Percentiles rank a stretch among this genome's conserved stretches.
phyloP scores from a whole-genome alignment of 30 jellyfish, hydroid and myxozoan species.

The Hydractinia symbiolongicarpus region DNA sequence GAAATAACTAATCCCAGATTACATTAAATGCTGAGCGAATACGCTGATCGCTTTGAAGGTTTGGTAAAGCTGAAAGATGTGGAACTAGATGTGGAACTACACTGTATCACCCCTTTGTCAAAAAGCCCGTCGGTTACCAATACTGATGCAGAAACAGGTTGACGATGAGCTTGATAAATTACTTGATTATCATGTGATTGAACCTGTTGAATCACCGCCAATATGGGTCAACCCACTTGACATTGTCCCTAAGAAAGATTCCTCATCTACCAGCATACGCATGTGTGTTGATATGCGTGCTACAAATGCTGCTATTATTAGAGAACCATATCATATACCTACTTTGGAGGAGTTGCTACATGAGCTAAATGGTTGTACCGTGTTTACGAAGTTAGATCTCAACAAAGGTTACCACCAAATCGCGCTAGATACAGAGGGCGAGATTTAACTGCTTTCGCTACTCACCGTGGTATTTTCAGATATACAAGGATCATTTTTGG shows the following conservation, averaged over 20 bases:
- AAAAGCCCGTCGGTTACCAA: conserved; percentile 45
- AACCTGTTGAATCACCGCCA: conserved; percentile 32
- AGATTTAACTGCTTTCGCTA: conserved; percentile 40
- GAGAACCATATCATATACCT: conserved; percentile 42
- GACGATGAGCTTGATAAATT: conserved; percentile 33
- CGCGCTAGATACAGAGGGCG: not conserved
- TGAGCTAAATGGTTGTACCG: not conserved
- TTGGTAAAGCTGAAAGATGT: conserved; percentile 38
- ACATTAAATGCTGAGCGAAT: not conserved
- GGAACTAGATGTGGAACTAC: conserved; percentile 2
- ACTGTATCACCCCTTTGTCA: conserved; percentile 33
- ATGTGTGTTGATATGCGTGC: conserved; percentile 65
- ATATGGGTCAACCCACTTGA: conserved; percentile 55
- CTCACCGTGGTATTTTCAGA: conserved; percentile 33
- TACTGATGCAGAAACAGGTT: conserved; percentile 29
- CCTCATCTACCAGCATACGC: conserved; percentile 29
- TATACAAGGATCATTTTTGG: conserved; percentile 43
- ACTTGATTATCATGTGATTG: conserved; percentile 33
- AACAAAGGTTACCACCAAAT: not conserved
- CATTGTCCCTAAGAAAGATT: conserved; percentile 46
- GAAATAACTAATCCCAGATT: not conserved
- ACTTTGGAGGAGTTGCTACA: conserved; percentile 15
- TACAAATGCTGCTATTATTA: conserved; percentile 46
- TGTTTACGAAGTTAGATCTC: not conserved
- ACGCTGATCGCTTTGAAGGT: conserved; percentile 32